Evolutionary conservation across 1,140 invertebrate species (phyloP).

Genomic region (Sweltsa coloradensis): DNA sequence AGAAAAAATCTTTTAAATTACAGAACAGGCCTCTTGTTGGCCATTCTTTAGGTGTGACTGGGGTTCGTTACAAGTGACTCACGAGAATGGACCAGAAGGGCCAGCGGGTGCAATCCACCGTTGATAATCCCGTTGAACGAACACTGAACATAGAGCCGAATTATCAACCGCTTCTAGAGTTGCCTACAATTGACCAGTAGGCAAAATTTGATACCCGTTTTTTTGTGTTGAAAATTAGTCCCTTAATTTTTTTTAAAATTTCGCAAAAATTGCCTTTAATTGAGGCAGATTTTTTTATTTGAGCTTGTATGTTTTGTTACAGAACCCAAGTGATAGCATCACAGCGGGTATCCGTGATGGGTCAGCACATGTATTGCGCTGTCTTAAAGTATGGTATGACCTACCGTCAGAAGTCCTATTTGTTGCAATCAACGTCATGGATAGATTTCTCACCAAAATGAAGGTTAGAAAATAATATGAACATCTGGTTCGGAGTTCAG

Average conservation of each 20-base stretch:
- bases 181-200: conserved; percentile 19
- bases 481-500: too few relatives aligned
- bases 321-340: too few relatives aligned
- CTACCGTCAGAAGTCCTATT: conserved; percentile 63
- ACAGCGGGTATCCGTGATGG: conserved; percentile 59
- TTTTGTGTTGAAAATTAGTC: too few relatives aligned
- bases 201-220: too few relatives aligned
- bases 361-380: conserved; percentile 62
- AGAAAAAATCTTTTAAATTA: too few relatives aligned
- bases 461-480: too few relatives aligned
- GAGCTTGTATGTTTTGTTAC: too few relatives aligned
- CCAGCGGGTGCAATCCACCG: conserved; percentile 13
- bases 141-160: conserved; percentile 20
- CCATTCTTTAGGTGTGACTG: conserved; percentile 15
- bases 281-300: too few relatives aligned
- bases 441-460: conserved; percentile 60
- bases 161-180: conserved; percentile 20
- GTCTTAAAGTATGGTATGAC: conserved; percentile 72
- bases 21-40: conserved; percentile 13
- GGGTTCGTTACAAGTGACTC: conserved; percentile 12
- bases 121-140: conserved; percentile 19
- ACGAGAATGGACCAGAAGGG: conserved; percentile 14
- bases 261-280: too few relatives aligned
- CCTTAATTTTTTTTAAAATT: too few relatives aligned
- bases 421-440: conserved; percentile 61